phyloP scores from a whole-genome alignment of 1,140 invertebrate species.

The Megathymus violae region DNA sequence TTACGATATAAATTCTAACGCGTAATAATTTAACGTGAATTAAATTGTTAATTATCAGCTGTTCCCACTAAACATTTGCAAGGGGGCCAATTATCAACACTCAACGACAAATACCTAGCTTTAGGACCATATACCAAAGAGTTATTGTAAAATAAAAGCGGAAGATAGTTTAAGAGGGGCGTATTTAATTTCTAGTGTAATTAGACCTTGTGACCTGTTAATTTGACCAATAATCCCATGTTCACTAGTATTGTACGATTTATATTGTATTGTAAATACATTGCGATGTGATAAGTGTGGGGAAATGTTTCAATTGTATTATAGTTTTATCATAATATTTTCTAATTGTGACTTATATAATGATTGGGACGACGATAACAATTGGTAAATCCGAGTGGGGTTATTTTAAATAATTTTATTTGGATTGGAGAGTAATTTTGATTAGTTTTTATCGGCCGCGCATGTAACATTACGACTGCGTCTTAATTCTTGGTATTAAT shows the following conservation, averaged over 20 bases:
- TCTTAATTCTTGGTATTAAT: too few species aligned
- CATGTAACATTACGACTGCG: too few species aligned
- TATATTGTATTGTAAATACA: constrained; percentile 41
- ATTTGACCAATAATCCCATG: constrained; percentile 75
- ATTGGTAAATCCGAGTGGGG: too few species aligned
- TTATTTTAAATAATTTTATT: too few species aligned
- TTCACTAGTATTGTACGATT: constrained; percentile 44
- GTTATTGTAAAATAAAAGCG: constrained; percentile 78
- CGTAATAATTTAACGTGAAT: too few species aligned
- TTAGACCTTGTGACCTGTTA: constrained; percentile 73
- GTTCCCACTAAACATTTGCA: constrained; percentile 46
- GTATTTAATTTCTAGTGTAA: constrained; percentile 78
- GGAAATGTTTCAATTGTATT: neutral
- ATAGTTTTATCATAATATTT: neutral
- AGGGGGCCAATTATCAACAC: constrained; percentile 62
- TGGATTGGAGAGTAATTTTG: too few species aligned
- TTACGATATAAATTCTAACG: too few species aligned
- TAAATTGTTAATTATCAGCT: constrained; percentile 22
- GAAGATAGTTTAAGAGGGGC: constrained; percentile 65
- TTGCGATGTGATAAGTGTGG: constrained; percentile 19
- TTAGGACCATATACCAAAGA: constrained; percentile 83
- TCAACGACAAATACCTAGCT: constrained; percentile 72
- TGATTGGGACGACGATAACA: too few species aligned
- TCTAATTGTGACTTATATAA: neutral
- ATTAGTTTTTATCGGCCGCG: too few species aligned